These are phyloP conservation scores for Jordanella pulchra DNA, from an alignment of 2,797 vertebrate species.

Conservation along the genomic window DNA sequence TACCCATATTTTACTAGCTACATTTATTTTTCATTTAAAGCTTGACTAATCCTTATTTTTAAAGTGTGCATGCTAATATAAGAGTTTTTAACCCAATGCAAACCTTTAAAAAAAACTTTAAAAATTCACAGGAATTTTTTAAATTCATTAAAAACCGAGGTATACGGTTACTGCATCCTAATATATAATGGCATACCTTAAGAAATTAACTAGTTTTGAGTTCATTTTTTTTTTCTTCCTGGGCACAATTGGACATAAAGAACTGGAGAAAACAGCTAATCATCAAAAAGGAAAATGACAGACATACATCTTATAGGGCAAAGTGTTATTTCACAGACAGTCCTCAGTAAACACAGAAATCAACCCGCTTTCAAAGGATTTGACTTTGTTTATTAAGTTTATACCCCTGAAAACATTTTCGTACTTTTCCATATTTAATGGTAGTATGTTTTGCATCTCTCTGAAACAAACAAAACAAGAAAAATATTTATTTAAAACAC, in stretches of 20 bases:
- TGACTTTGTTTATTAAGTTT: neutral
- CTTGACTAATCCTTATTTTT: constrained; percentile 6
- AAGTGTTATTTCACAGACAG: neutral
- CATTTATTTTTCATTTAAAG: neutral
- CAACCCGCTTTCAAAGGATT: neutral
- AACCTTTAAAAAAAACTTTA: neutral
- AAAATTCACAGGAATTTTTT: no score
- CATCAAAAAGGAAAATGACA: neutral
- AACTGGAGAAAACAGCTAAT: neutral
- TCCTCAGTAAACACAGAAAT: neutral
- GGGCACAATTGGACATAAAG: no score
- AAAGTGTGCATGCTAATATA: neutral
- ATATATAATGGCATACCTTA: neutral
- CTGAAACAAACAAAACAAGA: neutral
- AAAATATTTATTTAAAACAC: no score
- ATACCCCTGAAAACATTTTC: neutral
- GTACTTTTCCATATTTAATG: neutral
- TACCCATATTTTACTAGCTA: neutral
- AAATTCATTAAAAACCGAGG: no score
- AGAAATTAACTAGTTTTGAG: neutral
- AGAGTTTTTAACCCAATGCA: neutral
- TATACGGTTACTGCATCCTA: neutral
- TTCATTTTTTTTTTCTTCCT: no score
- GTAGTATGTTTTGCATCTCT: neutral
- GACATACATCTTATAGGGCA: neutral